Evolutionary conservation across 2,888 invertebrate genomes (phyloP), one percentile per base, ranked within the genome.

Genomic region (Tuta absoluta): DNA sequence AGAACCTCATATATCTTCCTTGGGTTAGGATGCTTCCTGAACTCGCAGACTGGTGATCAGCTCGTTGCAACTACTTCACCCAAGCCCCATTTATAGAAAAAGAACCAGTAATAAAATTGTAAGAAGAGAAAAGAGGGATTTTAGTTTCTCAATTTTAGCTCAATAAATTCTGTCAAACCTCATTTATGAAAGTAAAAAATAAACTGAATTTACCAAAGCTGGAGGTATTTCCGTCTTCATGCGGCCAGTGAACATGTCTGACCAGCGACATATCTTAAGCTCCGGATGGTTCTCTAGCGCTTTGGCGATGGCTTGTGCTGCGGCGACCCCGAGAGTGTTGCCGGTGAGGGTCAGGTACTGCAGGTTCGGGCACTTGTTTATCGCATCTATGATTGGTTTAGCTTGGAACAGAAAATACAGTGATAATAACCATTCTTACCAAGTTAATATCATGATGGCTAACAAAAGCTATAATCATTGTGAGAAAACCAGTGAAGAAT

Each of bases 171-270:
- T n/a, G n/a, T n/a, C n/a, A n/a, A n/a, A n/a, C n/a, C n/a, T n/a
- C n/a, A n/a, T n/a, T 28, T 5, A 28, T 11, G 38, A 12, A 41
- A 14, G 41, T 3, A 14, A 33, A 11, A 41, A 23, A 53, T 48
- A 24, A 5, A 48, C 23, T 23, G 24, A 51, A 76, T 90, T 89
- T 84, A 96, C 96, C 82, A 99, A 84, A 8, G 99, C 98, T 49
- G 94, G 93, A 0, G 99, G 99, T 78, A 99, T 99, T 91, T 99
- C 99, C 0, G 96, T 94, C 85, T 98, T 99, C 89, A 98, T 94
- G 60, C 99, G 92, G 0, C 99, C 97, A 0, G 99, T 99, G 82
- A 99, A 99, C 93, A 99, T 95, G 79, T 99, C 99, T 67, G 98
- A 98, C 96, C 98, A 99, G 63, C 96, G 85, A 0, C 98, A 98